A percentile compares a stretch with the other conserved stretches of the same genome.
Evolutionary conservation across 2,888 invertebrate genomes (phyloP).

Genomic region (Hirtodrosophila cameraria): DNA sequence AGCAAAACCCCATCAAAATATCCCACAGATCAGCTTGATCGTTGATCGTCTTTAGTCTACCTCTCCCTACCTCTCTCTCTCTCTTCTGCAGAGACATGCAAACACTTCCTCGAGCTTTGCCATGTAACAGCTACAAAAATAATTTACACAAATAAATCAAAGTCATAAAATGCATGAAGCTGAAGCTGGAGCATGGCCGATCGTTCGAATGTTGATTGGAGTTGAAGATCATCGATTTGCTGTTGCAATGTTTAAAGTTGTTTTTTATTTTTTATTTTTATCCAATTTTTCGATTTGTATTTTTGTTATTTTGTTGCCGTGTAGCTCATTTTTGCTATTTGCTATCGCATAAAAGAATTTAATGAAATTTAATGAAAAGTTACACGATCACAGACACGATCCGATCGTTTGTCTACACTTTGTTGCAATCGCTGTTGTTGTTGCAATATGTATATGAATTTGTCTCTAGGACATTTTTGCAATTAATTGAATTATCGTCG

Average conservation of each 20-base stretch:
- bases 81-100: constrained; percentile 37
- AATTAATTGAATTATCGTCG: constrained; percentile 81
- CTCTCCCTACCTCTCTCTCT: neutral
- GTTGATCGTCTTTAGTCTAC: constrained; percentile 5
- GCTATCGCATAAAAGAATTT: constrained; percentile 79
- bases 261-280: constrained; percentile 19
- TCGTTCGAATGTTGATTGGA: constrained; percentile 22
- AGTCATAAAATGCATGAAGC: constrained; percentile 66
- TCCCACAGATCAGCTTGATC: constrained; percentile 17
- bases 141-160: constrained; percentile 77
- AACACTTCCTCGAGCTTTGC: constrained; percentile 62
- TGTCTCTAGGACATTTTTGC: constrained; percentile 79
- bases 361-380: constrained; percentile 80
- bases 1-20: constrained; percentile 31
- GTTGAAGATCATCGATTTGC: constrained; percentile 42
- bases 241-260: constrained; percentile 48
- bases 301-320: constrained; percentile 3
- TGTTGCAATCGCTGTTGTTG: constrained; percentile 47
- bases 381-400: constrained; percentile 73
- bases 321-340: constrained; percentile 42
- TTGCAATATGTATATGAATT: constrained; percentile 68
- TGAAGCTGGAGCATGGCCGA: constrained; percentile 38
- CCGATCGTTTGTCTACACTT: constrained; percentile 57
- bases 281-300: constrained; percentile 10
- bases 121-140: constrained; percentile 67